These are phyloP conservation scores for Hedya salicella DNA, from an alignment of 2,888 invertebrate genomes.

Conservation along the genomic window DNA sequence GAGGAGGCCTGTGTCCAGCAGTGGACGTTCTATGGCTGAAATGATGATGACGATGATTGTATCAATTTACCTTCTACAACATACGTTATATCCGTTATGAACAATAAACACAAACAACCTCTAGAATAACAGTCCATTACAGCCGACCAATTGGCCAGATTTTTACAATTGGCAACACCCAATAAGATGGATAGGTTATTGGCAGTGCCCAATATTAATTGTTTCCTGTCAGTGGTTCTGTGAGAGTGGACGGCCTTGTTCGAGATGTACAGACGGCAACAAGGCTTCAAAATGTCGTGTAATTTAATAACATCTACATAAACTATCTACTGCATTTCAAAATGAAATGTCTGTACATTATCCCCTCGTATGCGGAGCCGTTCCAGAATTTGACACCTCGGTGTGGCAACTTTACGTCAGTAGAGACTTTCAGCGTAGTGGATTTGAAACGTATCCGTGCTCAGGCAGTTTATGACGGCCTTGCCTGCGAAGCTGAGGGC, in stretches of 20 bases:
- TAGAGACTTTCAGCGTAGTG: too few relatives aligned
- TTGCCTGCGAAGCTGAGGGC: too few relatives aligned
- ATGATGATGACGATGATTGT: too few relatives aligned
- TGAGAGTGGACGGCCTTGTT: slow-evolving; percentile 44
- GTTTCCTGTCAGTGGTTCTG: slow-evolving; percentile 44
- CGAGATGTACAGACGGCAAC: slow-evolving; percentile 34
- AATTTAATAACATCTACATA: slow-evolving; percentile 7
- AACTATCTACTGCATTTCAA: too few relatives aligned
- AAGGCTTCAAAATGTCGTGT: background rate
- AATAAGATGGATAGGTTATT: slow-evolving; percentile 34
- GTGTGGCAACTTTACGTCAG: too few relatives aligned
- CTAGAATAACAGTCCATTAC: background rate
- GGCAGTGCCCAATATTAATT: slow-evolving; percentile 34
- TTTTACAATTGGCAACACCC: slow-evolving; percentile 36
- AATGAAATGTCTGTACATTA: too few relatives aligned
- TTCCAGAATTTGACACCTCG: too few relatives aligned
- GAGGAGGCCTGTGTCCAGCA: too few relatives aligned
- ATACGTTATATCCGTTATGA: background rate
- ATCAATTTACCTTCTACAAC: background rate
- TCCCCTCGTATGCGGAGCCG: too few relatives aligned
- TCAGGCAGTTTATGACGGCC: too few relatives aligned
- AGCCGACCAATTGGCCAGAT: slow-evolving; percentile 22
- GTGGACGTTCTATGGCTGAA: too few relatives aligned
- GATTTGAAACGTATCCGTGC: too few relatives aligned
- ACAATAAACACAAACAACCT: background rate